Percentiles rank a stretch among this genome's conserved stretches.
These are phyloP conservation scores for Hippolais icterina DNA, from an alignment of 2,113 vertebrate genomes.

Conservation along the genomic window DNA sequence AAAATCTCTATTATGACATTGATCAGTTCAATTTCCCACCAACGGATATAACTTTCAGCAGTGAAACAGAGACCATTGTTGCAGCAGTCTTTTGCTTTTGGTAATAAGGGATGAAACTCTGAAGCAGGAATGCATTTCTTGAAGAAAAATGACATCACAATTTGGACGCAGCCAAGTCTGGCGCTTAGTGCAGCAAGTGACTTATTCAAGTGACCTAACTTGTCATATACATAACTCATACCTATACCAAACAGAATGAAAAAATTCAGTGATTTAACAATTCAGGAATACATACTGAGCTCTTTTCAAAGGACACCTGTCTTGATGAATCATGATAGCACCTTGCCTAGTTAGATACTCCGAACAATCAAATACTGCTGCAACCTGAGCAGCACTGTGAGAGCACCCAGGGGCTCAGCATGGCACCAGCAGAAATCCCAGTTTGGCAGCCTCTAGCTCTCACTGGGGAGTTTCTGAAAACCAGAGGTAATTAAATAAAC, in stretches of 20 bases:
- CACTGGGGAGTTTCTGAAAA: neutral
- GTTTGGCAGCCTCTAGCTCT: neutral
- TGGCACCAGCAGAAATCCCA: too few species aligned
- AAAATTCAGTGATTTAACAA: neutral
- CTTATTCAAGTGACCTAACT: neutral
- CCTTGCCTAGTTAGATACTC: neutral
- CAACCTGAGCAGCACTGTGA: neutral
- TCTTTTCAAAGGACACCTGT: neutral
- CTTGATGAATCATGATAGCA: fast-evolving
- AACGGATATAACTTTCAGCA: neutral
- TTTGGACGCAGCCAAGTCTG: neutral
- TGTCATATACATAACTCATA: neutral
- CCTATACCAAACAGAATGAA: neutral
- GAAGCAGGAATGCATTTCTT: neutral
- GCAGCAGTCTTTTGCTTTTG: neutral
- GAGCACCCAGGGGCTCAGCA: fast-evolving
- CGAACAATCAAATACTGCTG: too few species aligned
- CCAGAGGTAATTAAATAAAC: fast-evolving
- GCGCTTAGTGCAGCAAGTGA: neutral
- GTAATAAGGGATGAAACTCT: neutral
- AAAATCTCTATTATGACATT: neutral
- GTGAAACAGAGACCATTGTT: neutral
- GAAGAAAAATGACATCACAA: fast-evolving
- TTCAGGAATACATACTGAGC: neutral
- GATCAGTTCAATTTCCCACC: neutral